A percentile compares a stretch with the other conserved stretches of the same genome.
phyloP scores from a whole-genome alignment of 2,113 vertebrate species.

The Tupaia chinensis region DNA sequence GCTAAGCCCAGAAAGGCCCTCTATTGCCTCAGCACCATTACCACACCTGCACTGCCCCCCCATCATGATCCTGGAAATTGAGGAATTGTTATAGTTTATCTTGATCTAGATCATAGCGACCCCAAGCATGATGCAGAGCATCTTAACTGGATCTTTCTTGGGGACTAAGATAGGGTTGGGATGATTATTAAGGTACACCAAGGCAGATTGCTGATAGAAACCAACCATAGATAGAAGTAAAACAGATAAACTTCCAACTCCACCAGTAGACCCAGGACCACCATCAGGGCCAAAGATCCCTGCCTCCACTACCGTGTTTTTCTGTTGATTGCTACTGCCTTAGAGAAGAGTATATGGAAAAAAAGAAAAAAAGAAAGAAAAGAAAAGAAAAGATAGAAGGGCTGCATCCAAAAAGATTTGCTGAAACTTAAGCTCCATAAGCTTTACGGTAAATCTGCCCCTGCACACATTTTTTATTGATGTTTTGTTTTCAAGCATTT shows the following conservation, averaged over 20 bases:
- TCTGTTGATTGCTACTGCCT: too few species aligned
- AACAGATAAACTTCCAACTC: neutral
- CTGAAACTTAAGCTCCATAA: neutral
- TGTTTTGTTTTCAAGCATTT: neutral
- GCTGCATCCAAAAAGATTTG: neutral
- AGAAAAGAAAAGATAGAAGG: too few species aligned
- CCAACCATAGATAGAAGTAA: neutral
- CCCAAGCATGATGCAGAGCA: neutral
- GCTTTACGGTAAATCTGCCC: neutral
- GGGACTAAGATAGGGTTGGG: neutral
- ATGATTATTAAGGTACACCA: neutral
- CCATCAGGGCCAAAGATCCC: neutral
- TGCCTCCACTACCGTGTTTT: neutral
- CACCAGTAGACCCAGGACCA: neutral
- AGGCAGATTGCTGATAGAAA: neutral
- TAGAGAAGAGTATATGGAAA: neutral
- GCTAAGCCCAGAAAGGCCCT: neutral
- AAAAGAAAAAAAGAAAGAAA: neutral
- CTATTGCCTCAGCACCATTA: neutral
- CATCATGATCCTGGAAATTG: neutral
- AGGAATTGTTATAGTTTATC: neutral
- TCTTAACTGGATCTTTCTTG: neutral
- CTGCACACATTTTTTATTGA: neutral
- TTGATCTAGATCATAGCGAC: neutral
- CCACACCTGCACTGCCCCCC: neutral